These are phyloP conservation scores for Leptopilina clavipes DNA, from an alignment of 1,140 invertebrate genomes.

Conservation along the genomic window DNA sequence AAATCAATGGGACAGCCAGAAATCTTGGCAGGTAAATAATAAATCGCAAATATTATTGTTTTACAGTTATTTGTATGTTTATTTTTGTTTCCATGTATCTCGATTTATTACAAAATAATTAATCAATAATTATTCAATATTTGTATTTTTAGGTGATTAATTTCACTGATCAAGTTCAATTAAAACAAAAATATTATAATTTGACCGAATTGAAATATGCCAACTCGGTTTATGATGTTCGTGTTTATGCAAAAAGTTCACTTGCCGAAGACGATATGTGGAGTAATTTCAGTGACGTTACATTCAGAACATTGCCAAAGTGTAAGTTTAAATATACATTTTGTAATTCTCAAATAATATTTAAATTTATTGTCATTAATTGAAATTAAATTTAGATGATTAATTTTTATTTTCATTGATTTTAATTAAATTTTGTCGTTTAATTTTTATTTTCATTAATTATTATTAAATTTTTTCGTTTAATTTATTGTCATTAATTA, in stretches of 20 bases:
- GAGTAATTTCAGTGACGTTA: constrained; percentile 78
- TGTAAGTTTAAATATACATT: constrained; percentile 63
- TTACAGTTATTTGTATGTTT: no score
- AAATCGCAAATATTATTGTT: no score
- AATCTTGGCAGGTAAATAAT: constrained; percentile 75
- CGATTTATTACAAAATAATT: no score
- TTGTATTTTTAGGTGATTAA: constrained; percentile 65
- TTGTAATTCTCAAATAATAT: neutral
- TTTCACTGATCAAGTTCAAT: constrained; percentile 58
- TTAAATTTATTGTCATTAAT: no score
- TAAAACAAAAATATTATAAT: constrained; percentile 70
- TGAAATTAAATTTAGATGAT: neutral
- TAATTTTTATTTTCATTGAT: no score
- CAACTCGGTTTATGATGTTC: constrained; percentile 81
- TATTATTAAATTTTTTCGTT: constrained; percentile 41
- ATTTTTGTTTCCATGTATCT: no score
- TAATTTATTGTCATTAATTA: no score
- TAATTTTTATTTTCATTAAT: neutral
- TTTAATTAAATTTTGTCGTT: constrained; percentile 40
- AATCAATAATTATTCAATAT: constrained; percentile 34
- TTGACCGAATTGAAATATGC: constrained; percentile 79
- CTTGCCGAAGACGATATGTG: constrained; percentile 76
- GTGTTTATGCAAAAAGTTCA: constrained; percentile 78
- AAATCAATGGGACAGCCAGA: constrained; percentile 76
- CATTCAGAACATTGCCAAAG: constrained; percentile 77